Evolutionary conservation across 2,113 vertebrate species (phyloP), one percentile per base, ranked within the genome.

Genomic region (Anoplopoma fimbria): DNA sequence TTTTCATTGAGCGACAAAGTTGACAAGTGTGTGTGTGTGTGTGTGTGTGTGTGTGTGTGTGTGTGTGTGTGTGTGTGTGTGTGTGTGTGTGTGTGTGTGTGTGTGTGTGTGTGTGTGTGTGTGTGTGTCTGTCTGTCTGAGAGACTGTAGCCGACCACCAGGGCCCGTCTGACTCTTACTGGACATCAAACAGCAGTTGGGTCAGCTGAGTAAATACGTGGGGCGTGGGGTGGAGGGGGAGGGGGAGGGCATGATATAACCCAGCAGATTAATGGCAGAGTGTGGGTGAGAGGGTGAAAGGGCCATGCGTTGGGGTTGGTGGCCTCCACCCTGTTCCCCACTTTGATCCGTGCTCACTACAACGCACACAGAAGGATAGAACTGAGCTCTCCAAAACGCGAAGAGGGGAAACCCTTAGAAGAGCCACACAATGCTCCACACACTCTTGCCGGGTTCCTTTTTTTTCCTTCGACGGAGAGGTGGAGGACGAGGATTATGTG

Each of bases 201-300:
- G 89, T 94, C 93, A 93, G 93, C 93, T 93, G 93, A 91, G 91
- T 90, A 93, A 93, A 94, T 90, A 93, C 77, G 79, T 83, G 87
- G 81, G 78, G 88, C 77, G 33, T 86, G 72, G 70, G 55, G 65
- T 29, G 19, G 72, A 63, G 72, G 40, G 21, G 75, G 61, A 62
- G 72, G 68, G 72, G 40, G 21, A 71, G 61, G 64, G 77, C 64
- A 27, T 25, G 83, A 86, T 86, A 70, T 87, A 91, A 81, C 76
- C 65, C 77, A 49, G 53, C 77, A 92, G 91, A 93, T 94, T 89
- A 93, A 94, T 92, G 84, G 75, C 87, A 84, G 79, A 82, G 88
- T 64, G 93, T 91, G 93, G 92, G 93, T 90, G 92, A 92, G 89
- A 86, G 85, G 89, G 92, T 90, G 87, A 93, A 89, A 92, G 87